Percentiles rank a stretch among this genome's conserved stretches.
Conservation (phyloP, 2,888 invertebrate species). For the Atrina japonica region DNA sequence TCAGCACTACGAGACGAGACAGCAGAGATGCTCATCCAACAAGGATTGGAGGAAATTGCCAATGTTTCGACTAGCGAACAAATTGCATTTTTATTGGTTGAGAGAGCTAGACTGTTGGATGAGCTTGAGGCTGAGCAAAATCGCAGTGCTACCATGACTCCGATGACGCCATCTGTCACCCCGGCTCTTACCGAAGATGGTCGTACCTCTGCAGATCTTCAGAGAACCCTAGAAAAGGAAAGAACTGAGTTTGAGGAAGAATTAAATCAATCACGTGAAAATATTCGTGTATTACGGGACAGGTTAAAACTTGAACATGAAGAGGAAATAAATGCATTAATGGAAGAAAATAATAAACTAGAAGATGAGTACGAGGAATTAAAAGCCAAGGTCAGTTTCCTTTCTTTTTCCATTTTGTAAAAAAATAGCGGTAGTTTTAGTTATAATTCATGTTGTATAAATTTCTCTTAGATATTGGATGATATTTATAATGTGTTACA, state of each 20-base stretch:
- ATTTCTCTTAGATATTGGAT: too few species aligned
- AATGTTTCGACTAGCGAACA: slow-evolving; percentile 80
- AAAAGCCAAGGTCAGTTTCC: slow-evolving; percentile 64
- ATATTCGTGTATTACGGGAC: slow-evolving; percentile 59
- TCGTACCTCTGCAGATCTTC: slow-evolving; percentile 60
- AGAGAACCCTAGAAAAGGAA: slow-evolving; percentile 78
- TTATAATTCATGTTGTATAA: too few species aligned
- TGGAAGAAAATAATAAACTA: slow-evolving; percentile 74
- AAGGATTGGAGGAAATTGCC: slow-evolving; percentile 80
- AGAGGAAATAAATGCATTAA: slow-evolving; percentile 73
- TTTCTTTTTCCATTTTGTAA: neutral
- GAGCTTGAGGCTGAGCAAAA: slow-evolving; percentile 79
- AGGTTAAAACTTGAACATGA: slow-evolving; percentile 71
- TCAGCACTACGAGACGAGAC: slow-evolving; percentile 70
- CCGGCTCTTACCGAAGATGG: slow-evolving; percentile 43
- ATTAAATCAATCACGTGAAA: slow-evolving; percentile 77
- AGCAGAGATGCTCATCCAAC: slow-evolving; percentile 79
- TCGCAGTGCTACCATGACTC: slow-evolving; percentile 42
- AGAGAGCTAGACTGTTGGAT: slow-evolving; percentile 81
- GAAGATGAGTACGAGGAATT: slow-evolving; percentile 58
- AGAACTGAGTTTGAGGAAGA: slow-evolving; percentile 80
- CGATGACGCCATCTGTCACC: slow-evolving; percentile 14
- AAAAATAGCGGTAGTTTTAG: too few species aligned
- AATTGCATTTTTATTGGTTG: slow-evolving; percentile 81
- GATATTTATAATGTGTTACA: too few species aligned